Percentiles rank a stretch among this genome's conserved stretches.
These are phyloP conservation scores for Drosophila lutescens DNA, from an alignment of 2,888 invertebrate species.

Conservation along the genomic window DNA sequence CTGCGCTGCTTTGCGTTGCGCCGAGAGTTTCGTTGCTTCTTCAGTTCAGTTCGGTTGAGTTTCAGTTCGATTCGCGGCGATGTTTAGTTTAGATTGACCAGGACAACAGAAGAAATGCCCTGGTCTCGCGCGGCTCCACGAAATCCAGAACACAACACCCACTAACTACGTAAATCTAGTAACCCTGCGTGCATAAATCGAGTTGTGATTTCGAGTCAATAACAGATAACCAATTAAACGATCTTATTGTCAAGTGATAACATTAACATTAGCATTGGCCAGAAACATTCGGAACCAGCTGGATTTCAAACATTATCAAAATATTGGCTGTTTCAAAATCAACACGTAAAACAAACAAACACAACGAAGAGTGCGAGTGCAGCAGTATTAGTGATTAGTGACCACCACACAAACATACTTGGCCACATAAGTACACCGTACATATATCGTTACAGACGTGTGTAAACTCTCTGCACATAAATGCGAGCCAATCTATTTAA, in stretches of 20 bases:
- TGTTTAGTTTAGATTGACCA: conserved; percentile 43
- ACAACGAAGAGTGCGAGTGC: conserved; percentile 30
- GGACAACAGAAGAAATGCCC: conserved; percentile 61
- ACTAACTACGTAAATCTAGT: conserved; percentile 5
- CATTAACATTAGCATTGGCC: background rate
- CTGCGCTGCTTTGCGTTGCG: conserved; percentile 28
- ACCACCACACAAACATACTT: conserved; percentile 12
- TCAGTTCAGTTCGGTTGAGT: conserved; percentile 30
- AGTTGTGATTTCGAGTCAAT: conserved; percentile 24
- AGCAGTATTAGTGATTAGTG: conserved; percentile 45
- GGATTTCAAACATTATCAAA: conserved; percentile 29
- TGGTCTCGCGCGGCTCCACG: conserved; percentile 45
- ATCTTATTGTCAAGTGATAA: conserved; percentile 25
- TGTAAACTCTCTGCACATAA: conserved; percentile 33
- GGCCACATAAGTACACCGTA: conserved; percentile 8
- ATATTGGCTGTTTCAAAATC: conserved; percentile 40
- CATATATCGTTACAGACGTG: conserved; percentile 18
- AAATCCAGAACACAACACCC: background rate
- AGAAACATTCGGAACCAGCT: conserved; percentile 6
- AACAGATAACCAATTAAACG: conserved; percentile 8
- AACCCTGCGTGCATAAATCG: conserved; percentile 33
- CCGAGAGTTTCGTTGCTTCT: conserved; percentile 41
- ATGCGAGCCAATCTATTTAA: conserved; percentile 45
- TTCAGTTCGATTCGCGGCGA: conserved; percentile 29
- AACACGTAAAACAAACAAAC: conserved; percentile 37